Evolutionary conservation across 2,888 invertebrate species (phyloP).

Genomic region (Neoaliturus tenellus): DNA sequence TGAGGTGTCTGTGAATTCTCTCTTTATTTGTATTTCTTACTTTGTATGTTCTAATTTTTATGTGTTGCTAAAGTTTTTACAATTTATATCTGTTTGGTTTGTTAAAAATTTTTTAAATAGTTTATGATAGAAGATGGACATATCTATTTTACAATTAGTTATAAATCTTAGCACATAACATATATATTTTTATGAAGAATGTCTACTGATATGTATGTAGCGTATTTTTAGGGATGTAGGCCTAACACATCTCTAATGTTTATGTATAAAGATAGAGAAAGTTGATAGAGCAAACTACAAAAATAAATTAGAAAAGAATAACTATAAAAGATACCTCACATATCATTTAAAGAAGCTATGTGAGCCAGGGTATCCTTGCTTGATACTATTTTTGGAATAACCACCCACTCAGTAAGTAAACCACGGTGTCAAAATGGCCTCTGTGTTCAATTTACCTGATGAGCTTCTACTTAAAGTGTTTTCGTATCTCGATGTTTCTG

Average conservation of each 20-base stretch:
- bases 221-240: background rate
- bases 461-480: conserved; percentile 54
- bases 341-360: conserved; percentile 4
- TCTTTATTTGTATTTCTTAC: background rate
- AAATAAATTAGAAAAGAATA: background rate
- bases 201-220: background rate
- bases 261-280: background rate
- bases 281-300: background rate
- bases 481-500: conserved; percentile 49
- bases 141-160: background rate
- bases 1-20: background rate
- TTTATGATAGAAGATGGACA: background rate
- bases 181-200: background rate
- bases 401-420: background rate
- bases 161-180: background rate
- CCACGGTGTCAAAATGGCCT: conserved; percentile 28
- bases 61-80: background rate
- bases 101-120: background rate
- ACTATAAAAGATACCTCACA: background rate
- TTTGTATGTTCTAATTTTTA: background rate
- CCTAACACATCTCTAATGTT: background rate
- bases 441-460: conserved; percentile 40
- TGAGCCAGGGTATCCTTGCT: background rate
- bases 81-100: background rate
- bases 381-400: background rate